These are phyloP conservation scores for Melikaiella ostensackeni DNA, from an alignment of 2,888 invertebrate genomes.

Conservation along the genomic window DNA sequence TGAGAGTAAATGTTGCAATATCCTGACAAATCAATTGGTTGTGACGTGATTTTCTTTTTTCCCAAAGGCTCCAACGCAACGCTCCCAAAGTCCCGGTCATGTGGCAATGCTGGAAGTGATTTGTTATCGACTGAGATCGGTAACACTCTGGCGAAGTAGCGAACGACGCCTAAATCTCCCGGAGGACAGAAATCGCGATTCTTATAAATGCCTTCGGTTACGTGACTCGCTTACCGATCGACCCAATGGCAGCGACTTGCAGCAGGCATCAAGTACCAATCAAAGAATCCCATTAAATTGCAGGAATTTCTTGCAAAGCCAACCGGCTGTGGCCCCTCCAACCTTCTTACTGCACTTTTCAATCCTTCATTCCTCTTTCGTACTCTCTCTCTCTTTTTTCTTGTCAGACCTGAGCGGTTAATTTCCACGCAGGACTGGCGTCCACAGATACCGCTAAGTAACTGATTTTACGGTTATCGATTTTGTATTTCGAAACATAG, in stretches of 20 bases:
- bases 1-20: background rate
- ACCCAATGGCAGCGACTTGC: slow-evolving; percentile 40
- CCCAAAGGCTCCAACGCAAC: background rate
- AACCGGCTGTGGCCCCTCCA: slow-evolving; percentile 63
- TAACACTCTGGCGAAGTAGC: slow-evolving; percentile 15
- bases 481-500: background rate
- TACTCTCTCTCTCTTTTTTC: slow-evolving; percentile 44
- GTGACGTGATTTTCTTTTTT: slow-evolving; percentile 6
- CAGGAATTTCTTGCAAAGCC: slow-evolving; percentile 72
- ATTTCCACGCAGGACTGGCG: slow-evolving; percentile 1
- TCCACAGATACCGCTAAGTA: slow-evolving; percentile 5
- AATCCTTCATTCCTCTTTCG: slow-evolving; percentile 51
- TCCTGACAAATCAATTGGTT: slow-evolving; percentile 16
- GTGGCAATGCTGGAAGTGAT: slow-evolving; percentile 31
- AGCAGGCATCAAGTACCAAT: slow-evolving; percentile 74
- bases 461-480: slow-evolving; percentile 1
- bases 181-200: slow-evolving; percentile 64
- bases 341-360: slow-evolving; percentile 49
- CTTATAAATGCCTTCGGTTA: slow-evolving; percentile 67
- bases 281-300: slow-evolving; percentile 75
- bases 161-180: slow-evolving; percentile 56
- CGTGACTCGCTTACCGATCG: slow-evolving; percentile 66
- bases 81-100: slow-evolving; percentile 16
- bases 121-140: slow-evolving; percentile 27
- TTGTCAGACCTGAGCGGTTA: slow-evolving; percentile 31